Evolutionary conservation across 2,888 invertebrate species (phyloP).

Genomic region (Cephus spinipes): DNA sequence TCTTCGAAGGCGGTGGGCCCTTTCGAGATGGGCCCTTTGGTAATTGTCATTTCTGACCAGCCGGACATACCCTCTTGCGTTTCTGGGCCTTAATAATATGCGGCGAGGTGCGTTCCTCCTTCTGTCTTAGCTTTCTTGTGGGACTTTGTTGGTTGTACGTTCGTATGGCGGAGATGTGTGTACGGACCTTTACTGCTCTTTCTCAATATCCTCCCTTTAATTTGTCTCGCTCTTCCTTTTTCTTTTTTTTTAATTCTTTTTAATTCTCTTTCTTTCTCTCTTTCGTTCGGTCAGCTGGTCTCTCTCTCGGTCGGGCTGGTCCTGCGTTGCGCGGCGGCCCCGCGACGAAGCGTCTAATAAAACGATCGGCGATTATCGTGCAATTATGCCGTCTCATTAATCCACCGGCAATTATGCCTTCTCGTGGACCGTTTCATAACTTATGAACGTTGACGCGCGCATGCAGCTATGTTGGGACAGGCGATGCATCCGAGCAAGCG

Average conservation of each 20-base stretch:
- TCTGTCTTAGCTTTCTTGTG: not conserved
- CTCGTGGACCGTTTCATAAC: slow-evolving; percentile 51
- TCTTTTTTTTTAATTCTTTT: not conserved
- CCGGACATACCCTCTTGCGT: slow-evolving; percentile 53
- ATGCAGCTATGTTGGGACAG: slow-evolving; percentile 49
- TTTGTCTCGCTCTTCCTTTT: not conserved
- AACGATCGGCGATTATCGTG: slow-evolving; percentile 64
- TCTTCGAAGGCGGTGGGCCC: slow-evolving; percentile 18
- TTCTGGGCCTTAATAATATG: slow-evolving; percentile 57
- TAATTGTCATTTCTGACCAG: slow-evolving; percentile 62
- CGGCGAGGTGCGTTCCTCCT: slow-evolving; percentile 30
- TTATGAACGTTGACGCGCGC: slow-evolving; percentile 52
- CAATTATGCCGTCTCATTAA: slow-evolving; percentile 66
- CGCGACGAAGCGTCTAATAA: slow-evolving; percentile 46
- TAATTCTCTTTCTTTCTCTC: not conserved
- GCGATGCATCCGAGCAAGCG: slow-evolving; percentile 31
- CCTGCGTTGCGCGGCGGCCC: slow-evolving; percentile 4
- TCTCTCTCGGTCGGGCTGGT: not conserved
- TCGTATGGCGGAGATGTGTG: not conserved
- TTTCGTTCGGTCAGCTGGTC: slow-evolving; percentile 12
- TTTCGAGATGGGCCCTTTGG: slow-evolving; percentile 43
- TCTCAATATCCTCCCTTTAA: not conserved
- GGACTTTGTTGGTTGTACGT: not conserved
- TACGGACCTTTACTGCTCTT: not conserved
- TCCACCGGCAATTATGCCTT: slow-evolving; percentile 60